Percentiles rank a stretch among this genome's conserved stretches.
phyloP scores from a whole-genome alignment of 92 coral and sea anemone species.

The Isaurus tuberculatus region DNA sequence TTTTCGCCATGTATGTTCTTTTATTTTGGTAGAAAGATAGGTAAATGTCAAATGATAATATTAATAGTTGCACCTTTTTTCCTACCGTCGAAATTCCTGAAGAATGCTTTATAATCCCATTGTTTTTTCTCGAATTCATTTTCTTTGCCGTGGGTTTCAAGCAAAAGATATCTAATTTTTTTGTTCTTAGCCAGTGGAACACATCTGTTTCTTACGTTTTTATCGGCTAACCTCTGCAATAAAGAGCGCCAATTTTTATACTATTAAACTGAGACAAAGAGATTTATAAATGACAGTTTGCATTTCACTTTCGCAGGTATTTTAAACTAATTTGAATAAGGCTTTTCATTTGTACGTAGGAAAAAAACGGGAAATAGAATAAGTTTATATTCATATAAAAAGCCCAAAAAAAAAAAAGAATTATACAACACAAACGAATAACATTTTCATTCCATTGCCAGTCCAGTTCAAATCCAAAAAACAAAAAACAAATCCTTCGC shows the following conservation, averaged over 20 bases:
- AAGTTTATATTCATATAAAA: not conserved
- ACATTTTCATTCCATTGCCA: too few species aligned
- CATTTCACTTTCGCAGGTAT: too few species aligned
- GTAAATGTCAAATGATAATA: too few species aligned
- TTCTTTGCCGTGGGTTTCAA: not conserved
- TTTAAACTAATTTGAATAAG: too few species aligned
- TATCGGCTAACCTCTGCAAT: not conserved
- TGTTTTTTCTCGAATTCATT: not conserved
- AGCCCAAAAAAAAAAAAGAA: too few species aligned
- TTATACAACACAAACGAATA: too few species aligned
- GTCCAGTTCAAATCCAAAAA: too few species aligned
- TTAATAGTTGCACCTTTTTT: not conserved
- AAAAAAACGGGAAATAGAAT: not conserved
- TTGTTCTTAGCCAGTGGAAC: slow-evolving; percentile 1
- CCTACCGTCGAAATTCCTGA: too few species aligned
- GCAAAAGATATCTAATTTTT: not conserved
- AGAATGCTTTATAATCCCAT: slow-evolving; percentile 1
- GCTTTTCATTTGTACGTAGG: not conserved
- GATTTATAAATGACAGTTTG: not conserved
- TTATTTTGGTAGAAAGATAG: too few species aligned
- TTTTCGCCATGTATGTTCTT: too few species aligned
- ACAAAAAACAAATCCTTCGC: too few species aligned
- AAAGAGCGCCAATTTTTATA: not conserved
- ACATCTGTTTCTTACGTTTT: not conserved
- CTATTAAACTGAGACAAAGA: not conserved